phyloP scores from a whole-genome alignment of 23 tunicate genomes.

The Halocynthia roretzi region DNA sequence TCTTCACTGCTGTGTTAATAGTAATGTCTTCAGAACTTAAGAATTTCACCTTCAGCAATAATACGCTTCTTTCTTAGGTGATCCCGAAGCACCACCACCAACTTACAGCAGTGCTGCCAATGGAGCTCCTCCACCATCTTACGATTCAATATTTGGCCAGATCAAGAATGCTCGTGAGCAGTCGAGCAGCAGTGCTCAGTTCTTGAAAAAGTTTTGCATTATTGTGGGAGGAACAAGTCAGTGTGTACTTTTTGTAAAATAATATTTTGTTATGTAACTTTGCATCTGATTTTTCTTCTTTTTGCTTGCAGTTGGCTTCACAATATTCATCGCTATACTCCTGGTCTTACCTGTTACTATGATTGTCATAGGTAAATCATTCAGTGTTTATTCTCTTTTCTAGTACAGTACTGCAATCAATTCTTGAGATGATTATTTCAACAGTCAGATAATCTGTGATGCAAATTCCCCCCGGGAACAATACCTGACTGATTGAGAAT shows the following conservation, averaged over 20 bases:
- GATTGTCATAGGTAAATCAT: conserved; percentile 71
- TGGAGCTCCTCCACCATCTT: conserved; percentile 77
- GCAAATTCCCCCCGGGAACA: too few relatives aligned
- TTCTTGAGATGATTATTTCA: background rate
- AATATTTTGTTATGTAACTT: background rate
- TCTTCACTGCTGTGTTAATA: too few relatives aligned
- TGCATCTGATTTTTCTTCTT: background rate
- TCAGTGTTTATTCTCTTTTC: background rate
- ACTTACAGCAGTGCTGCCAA: conserved; percentile 56
- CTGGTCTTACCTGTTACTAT: conserved; percentile 59
- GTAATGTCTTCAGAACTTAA: background rate
- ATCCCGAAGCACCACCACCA: conserved; percentile 52
- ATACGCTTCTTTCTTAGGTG: conserved; percentile 25
- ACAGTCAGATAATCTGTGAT: background rate
- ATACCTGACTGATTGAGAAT: too few relatives aligned
- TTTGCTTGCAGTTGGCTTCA: conserved; percentile 69
- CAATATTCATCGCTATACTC: conserved; percentile 40
- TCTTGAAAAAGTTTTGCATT: conserved; percentile 54
- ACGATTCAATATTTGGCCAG: conserved; percentile 68
- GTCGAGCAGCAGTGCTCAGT: conserved; percentile 41
- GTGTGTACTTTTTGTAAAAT: background rate
- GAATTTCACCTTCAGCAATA: conserved; percentile 26
- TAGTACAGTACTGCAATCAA: background rate
- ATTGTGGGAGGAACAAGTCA: conserved; percentile 69
- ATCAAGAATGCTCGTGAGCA: conserved; percentile 52